A percentile compares a stretch with the other conserved stretches of the same genome.
These are phyloP conservation scores for Patella caerulea DNA, from an alignment of 2,888 invertebrate species.

Conservation along the genomic window DNA sequence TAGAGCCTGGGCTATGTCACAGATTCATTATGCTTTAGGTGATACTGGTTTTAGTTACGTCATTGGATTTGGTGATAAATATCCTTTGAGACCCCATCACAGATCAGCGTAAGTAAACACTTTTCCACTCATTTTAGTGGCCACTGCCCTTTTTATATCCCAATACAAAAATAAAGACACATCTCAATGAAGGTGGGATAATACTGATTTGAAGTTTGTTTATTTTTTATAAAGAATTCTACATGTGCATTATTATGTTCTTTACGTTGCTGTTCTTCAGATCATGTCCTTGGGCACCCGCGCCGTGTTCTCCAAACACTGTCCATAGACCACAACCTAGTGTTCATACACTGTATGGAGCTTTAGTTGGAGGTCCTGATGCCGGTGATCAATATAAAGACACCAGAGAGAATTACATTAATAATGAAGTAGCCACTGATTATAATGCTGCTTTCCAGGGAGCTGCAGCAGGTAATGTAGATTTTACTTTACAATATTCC, in stretches of 20 bases:
- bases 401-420: conserved; percentile 54
- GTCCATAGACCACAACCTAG: conserved; percentile 43
- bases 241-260: too few relatives aligned
- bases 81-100: conserved; percentile 56
- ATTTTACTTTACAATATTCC: too few relatives aligned
- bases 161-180: too few relatives aligned
- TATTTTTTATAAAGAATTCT: too few relatives aligned
- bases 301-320: neutral
- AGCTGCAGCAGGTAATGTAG: conserved; percentile 61
- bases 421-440: conserved; percentile 65
- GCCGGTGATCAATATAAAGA: conserved; percentile 55
- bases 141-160: too few relatives aligned
- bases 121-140: too few relatives aligned
- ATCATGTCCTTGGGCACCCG: conserved; percentile 2
- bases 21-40: conserved; percentile 65
- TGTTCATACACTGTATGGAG: conserved; percentile 62
- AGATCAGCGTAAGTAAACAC: conserved; percentile 44
- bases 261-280: neutral
- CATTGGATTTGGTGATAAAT: conserved; percentile 54
- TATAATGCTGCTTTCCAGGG: conserved; percentile 68
- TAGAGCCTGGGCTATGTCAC: conserved; percentile 56
- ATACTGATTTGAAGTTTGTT: too few relatives aligned
- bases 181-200: too few relatives aligned
- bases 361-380: conserved; percentile 66
- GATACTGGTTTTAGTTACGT: conserved; percentile 58